Evolutionary conservation across 2,888 invertebrate genomes (phyloP).

Genomic region (Caenorhabditis uteleia): DNA sequence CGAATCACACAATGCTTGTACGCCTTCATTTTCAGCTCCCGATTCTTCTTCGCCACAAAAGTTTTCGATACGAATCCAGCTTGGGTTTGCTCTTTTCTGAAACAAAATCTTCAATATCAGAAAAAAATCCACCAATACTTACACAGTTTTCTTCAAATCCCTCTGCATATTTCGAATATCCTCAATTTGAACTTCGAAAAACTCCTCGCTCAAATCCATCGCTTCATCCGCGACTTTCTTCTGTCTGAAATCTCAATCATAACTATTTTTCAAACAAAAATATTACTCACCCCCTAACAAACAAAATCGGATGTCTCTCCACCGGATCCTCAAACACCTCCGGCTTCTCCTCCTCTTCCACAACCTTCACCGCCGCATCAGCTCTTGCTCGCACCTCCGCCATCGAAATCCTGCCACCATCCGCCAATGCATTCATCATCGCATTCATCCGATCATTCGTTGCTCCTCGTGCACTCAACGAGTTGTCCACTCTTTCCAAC

Average conservation of each 20-base stretch:
- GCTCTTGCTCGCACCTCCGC: slow-evolving; percentile 16
- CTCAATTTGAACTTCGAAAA: slow-evolving; percentile 52
- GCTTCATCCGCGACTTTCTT: slow-evolving; percentile 11
- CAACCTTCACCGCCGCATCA: slow-evolving; percentile 3
- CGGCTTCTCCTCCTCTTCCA: slow-evolving; percentile 15
- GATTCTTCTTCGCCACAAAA: slow-evolving; percentile 50
- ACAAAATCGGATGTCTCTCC: slow-evolving; percentile 43
- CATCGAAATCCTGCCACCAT: slow-evolving; percentile 29
- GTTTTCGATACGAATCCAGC: slow-evolving; percentile 46
- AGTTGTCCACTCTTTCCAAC: slow-evolving; percentile 32
- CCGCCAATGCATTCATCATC: slow-evolving; percentile 32
- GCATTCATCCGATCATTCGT: slow-evolving; percentile 15
- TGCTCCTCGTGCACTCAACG: neutral
- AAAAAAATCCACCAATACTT: slow-evolving; percentile 6
- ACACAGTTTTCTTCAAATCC: slow-evolving; percentile 48
- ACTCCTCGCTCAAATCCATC: slow-evolving; percentile 47
- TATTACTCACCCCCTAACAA: slow-evolving; percentile 20
- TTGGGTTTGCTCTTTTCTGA: slow-evolving; percentile 44
- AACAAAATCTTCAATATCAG: slow-evolving; percentile 2
- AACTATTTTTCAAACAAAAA: slow-evolving; percentile 2
- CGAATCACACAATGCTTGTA: slow-evolving; percentile 56
- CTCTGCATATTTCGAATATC: slow-evolving; percentile 51
- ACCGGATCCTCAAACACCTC: slow-evolving; percentile 39
- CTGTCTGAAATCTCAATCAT: slow-evolving; percentile 2
- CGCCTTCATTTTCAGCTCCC: slow-evolving; percentile 49